These are phyloP conservation scores for Champsocephalus gunnari DNA, from an alignment of 2,797 vertebrate species.

Conservation along the genomic window DNA sequence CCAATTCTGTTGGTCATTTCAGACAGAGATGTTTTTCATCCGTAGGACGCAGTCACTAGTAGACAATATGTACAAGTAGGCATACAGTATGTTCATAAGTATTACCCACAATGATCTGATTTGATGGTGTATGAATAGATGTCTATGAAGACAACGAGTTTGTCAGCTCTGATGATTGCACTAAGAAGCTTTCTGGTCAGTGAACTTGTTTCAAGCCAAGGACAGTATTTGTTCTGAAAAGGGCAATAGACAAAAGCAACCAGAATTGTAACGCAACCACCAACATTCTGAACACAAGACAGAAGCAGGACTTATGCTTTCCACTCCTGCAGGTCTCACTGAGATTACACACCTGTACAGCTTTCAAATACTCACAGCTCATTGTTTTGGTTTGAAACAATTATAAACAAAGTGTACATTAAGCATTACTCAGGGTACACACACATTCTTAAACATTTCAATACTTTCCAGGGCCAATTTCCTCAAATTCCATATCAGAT, in stretches of 20 bases:
- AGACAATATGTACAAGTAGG: background rate
- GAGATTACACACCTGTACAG: constrained; percentile 10
- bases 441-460: no score
- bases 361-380: background rate
- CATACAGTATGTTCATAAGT: background rate
- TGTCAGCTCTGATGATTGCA: no score
- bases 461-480: no score
- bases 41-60: background rate
- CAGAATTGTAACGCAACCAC: background rate
- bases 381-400: background rate
- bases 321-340: background rate
- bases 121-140: no score
- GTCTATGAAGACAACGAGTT: no score
- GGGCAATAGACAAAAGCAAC: background rate
- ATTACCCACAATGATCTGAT: background rate
- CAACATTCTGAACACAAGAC: background rate
- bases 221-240: background rate
- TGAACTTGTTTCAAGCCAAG: background rate
- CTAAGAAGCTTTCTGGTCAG: background rate
- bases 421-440: no score
- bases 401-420: no score
- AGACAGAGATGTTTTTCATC: background rate
- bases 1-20: background rate
- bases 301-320: background rate
- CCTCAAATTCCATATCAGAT: background rate